These are phyloP conservation scores for Mactra quadrangularis DNA, from an alignment of 1,140 invertebrate genomes.

Conservation along the genomic window DNA sequence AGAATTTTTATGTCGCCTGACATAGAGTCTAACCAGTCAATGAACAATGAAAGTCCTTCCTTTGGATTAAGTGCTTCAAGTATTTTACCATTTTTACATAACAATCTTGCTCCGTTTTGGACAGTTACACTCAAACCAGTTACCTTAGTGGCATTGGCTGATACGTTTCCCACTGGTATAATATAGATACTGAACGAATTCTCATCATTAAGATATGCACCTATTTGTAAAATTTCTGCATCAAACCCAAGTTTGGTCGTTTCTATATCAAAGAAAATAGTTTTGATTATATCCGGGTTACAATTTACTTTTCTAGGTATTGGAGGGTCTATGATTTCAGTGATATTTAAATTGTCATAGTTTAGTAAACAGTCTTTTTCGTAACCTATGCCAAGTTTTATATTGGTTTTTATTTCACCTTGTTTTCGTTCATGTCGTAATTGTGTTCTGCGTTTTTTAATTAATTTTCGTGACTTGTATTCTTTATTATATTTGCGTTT, in stretches of 20 bases:
- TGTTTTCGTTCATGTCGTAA: background rate
- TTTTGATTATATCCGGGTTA: background rate
- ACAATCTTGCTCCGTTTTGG: too few relatives aligned
- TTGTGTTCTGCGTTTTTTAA: background rate
- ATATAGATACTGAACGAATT: background rate
- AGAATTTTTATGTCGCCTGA: too few relatives aligned
- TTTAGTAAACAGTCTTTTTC: background rate
- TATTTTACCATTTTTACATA: too few relatives aligned
- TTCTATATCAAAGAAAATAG: background rate
- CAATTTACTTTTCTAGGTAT: background rate
- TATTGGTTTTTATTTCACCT: background rate
- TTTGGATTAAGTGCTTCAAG: too few relatives aligned
- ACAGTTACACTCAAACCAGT: too few relatives aligned
- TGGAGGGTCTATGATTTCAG: background rate
- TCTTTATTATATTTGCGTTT: background rate
- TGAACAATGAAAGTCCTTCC: too few relatives aligned
- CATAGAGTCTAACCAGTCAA: too few relatives aligned
- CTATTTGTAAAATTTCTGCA: background rate
- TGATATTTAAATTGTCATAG: background rate
- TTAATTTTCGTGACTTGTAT: background rate
- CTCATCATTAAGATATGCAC: background rate
- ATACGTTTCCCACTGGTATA: background rate
- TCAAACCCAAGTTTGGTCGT: constrained; percentile 3
- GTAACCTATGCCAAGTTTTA: background rate
- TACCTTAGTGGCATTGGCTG: too few relatives aligned